These are phyloP conservation scores for Phaonia tiefii DNA, from an alignment of 2,888 invertebrate genomes.

Conservation along the genomic window DNA sequence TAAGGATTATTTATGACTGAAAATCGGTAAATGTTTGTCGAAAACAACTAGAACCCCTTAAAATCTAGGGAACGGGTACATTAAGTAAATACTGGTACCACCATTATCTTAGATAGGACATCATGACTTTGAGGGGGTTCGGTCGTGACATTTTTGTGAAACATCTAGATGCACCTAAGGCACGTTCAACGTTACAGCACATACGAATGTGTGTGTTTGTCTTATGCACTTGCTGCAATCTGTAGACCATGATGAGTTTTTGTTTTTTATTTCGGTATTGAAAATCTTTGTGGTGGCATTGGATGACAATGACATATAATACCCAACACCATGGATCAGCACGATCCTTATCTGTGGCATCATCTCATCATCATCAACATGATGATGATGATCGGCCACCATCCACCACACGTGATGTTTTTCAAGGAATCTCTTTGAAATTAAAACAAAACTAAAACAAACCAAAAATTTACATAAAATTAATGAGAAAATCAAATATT, in stretches of 20 bases:
- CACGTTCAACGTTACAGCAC: constrained; percentile 22
- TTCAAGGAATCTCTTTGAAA: constrained; percentile 52
- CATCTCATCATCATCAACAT: neutral
- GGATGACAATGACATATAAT: constrained; percentile 55
- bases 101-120: neutral
- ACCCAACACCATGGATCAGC: neutral
- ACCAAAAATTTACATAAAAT: constrained; percentile 19
- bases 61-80: neutral
- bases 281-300: constrained; percentile 62
- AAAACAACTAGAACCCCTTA: constrained; percentile 7
- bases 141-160: constrained; percentile 59
- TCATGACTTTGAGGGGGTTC: constrained; percentile 41
- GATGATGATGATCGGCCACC: neutral
- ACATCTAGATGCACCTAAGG: constrained; percentile 41
- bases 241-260: constrained; percentile 54
- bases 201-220: too few relatives aligned
- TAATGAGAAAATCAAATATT: too few relatives aligned
- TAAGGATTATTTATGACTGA: constrained; percentile 9
- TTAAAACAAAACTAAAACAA: constrained; percentile 39
- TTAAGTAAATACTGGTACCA: neutral
- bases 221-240: constrained; percentile 59
- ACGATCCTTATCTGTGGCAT: neutral
- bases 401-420: constrained; percentile 56
- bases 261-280: constrained; percentile 8
- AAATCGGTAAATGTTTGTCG: constrained; percentile 15